Base-by-base conservation (phyloP, 2,888 invertebrate genomes). In the Rhamnusium bicolor region DNA sequence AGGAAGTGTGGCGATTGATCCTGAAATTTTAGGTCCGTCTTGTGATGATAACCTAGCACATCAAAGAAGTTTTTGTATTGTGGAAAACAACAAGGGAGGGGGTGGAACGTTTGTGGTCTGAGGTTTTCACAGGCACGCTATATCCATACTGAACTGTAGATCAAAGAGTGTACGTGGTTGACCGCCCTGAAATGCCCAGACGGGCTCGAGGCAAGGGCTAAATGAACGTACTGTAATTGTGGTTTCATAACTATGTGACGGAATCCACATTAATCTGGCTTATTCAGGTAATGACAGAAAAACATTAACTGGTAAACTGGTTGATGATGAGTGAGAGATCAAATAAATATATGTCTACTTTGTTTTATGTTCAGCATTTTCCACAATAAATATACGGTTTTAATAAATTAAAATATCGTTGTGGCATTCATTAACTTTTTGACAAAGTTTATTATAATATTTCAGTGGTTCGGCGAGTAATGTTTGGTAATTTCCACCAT, bases 1-100 rank as follows among this genome's bases (percentile, higher is more conserved):
- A 18, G 71, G 67, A 63, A 67, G 32, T 51, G 68, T 40, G 29
- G 63, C 63, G 27, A 68, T 74, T 63, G 56, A 71, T 63, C 68
- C 66, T 16, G 46, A 58, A 58, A 70, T 70, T 71, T 63, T 53
- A 46, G 54, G 27, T 56, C 56, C 53, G 56, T 53, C 69, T 66
- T 69, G 65, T 47, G 69, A 74, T 65, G 74, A 75, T 75, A 75
- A 67, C 72, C 63, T 67, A 27, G 67, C 63, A 70, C 75, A 63
- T 75, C 75, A 75, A 72, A 74, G 68, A 60, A 67, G 18, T 58
- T 72, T 70, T 67, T 67, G 46, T 56, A 27, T 67, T 58, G 16
- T 63, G 18, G 46, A 61, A 14, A 24, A 32, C 49, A 54, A 54
- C 14, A 40, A 19, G 47, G 40, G 14, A 6, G 32, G 12, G 54